Conservation (phyloP, 2,888 invertebrate genomes). For the Aquatica leii region DNA sequence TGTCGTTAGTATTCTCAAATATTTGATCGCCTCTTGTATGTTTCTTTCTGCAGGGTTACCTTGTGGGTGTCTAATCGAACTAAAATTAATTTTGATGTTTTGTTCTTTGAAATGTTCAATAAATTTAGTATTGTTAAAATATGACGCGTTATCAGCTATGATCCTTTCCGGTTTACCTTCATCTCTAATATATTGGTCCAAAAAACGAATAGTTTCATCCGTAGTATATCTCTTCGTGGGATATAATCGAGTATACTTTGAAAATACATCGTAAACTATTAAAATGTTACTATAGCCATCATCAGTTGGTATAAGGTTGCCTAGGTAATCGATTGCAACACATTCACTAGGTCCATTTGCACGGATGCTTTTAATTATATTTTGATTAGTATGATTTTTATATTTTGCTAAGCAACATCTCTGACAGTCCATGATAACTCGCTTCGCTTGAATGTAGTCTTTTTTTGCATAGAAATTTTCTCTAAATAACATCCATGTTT, state of each 20-base stretch:
- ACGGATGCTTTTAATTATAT: background rate
- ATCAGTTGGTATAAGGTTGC: background rate
- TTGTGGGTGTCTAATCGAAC: too few relatives aligned
- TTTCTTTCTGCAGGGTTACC: too few relatives aligned
- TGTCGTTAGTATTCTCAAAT: too few relatives aligned
- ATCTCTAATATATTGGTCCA: background rate
- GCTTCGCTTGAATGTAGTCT: background rate
- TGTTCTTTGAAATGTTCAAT: too few relatives aligned
- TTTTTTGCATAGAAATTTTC: constrained; percentile 1
- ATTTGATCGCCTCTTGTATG: too few relatives aligned
- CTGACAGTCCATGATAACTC: background rate
- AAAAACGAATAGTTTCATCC: too few relatives aligned
- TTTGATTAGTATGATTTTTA: constrained; percentile 2
- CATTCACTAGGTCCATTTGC: background rate
- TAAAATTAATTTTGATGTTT: too few relatives aligned
- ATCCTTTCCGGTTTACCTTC: background rate
- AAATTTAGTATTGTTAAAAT: too few relatives aligned
- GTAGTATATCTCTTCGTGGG: too few relatives aligned
- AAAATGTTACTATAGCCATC: background rate
- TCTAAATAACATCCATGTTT: background rate
- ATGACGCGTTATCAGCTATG: background rate
- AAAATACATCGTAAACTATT: background rate
- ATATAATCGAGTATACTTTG: background rate
- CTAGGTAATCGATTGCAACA: background rate
- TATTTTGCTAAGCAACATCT: background rate